These are phyloP conservation scores for Cyanoderma ruficeps DNA, from an alignment of 2,113 vertebrate species.

Conservation along the genomic window DNA sequence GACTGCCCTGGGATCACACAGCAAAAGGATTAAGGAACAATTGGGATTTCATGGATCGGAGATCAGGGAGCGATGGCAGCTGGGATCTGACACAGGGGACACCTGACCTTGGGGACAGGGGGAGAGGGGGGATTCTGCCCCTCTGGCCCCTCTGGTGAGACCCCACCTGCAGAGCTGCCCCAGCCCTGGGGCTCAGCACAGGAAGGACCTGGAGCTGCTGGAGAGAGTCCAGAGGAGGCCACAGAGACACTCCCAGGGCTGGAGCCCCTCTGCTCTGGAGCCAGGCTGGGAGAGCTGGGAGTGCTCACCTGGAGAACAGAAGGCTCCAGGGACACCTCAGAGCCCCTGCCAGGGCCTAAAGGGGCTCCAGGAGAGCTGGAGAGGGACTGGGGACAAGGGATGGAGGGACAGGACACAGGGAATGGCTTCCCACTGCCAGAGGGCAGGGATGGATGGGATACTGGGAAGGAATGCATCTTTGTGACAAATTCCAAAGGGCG, in stretches of 20 bases:
- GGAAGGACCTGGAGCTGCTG: background rate
- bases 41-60: background rate
- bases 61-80: background rate
- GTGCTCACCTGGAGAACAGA: background rate
- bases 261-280: background rate
- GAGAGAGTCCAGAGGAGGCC: background rate
- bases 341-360: background rate
- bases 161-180: background rate
- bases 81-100: background rate
- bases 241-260: fast-evolving
- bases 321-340: background rate
- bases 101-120: background rate
- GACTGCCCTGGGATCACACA: background rate
- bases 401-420: background rate
- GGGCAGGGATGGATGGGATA: background rate
- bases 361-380: background rate
- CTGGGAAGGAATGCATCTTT: background rate
- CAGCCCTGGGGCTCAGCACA: background rate
- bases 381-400: background rate
- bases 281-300: background rate
- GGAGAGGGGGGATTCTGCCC: background rate
- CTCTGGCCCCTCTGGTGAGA: background rate
- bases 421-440: background rate
- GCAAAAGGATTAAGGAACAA: conserved; percentile 8
- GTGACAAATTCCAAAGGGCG: background rate